Percentiles rank a stretch among this genome's conserved stretches.
Evolutionary conservation across 30 jellyfish, hydroid and myxozoan genomes (phyloP).

Genomic region (Catostylus mosaicus): DNA sequence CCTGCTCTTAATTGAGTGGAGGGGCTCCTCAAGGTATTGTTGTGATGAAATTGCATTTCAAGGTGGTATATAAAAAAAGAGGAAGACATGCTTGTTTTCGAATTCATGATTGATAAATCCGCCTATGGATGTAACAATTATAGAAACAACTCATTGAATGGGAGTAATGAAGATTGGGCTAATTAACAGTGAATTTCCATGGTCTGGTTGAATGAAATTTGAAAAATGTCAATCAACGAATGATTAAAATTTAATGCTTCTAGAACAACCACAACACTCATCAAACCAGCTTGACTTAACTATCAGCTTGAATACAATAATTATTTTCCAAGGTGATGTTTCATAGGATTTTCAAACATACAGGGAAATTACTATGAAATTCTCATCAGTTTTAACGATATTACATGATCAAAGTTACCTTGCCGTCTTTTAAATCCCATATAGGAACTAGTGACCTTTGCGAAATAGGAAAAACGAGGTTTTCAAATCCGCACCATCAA

Average conservation of each 20-base stretch:
- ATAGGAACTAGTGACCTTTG: neutral
- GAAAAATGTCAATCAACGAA: slow-evolving; percentile 5
- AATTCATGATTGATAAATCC: neutral
- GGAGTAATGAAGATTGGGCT: neutral
- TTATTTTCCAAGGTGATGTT: slow-evolving; percentile 6
- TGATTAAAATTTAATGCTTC: neutral
- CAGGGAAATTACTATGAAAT: slow-evolving; percentile 3
- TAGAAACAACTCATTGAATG: neutral
- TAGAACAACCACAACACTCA: neutral
- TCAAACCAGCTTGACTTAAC: neutral
- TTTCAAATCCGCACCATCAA: neutral
- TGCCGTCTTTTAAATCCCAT: neutral
- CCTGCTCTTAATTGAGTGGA: too few species aligned
- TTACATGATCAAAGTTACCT: neutral
- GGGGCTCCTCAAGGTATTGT: too few species aligned
- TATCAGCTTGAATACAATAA: neutral
- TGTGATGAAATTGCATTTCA: too few species aligned
- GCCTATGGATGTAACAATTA: neutral
- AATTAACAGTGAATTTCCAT: neutral
- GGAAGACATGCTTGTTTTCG: neutral
- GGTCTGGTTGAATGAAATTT: neutral
- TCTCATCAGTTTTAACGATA: neutral
- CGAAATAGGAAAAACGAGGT: neutral
- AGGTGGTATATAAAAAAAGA: too few species aligned
- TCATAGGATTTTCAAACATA: slow-evolving; percentile 7